phyloP scores from a whole-genome alignment of 1,140 invertebrate species.

The Sinonovacula constricta region DNA sequence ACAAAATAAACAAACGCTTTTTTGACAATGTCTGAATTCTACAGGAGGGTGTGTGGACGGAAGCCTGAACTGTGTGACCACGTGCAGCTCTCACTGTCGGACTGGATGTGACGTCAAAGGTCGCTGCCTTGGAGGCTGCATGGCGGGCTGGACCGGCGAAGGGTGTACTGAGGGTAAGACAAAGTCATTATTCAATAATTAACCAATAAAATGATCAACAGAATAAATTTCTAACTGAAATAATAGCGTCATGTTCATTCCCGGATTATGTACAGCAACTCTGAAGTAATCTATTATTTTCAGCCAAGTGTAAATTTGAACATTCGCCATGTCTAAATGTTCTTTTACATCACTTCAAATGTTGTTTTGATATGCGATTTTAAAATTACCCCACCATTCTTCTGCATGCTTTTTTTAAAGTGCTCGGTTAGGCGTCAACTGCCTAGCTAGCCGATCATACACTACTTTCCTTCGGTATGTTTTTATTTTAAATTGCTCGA shows the following conservation, averaged over 20 bases:
- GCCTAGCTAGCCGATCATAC: background rate
- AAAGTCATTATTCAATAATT: background rate
- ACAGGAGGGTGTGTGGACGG: conserved; percentile 10
- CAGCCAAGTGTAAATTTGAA: background rate
- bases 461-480: background rate
- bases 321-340: background rate
- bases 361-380: too few relatives aligned
- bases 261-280: background rate
- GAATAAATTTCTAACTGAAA: background rate
- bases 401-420: too few relatives aligned
- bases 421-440: too few relatives aligned
- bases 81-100: conserved; percentile 30
- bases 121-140: conserved; percentile 25
- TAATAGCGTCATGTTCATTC: background rate
- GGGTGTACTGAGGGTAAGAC: conserved; percentile 19
- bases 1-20: background rate
- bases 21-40: background rate
- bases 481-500: background rate
- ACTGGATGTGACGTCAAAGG: conserved; percentile 37
- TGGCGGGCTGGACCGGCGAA: conserved; percentile 35
- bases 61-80: background rate
- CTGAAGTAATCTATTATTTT: background rate
- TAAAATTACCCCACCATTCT: too few relatives aligned
- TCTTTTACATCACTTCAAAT: background rate
- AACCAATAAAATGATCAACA: background rate